These are phyloP conservation scores for Hippocampus abdominalis DNA, from an alignment of 2,113 vertebrate species.

Conservation along the genomic window DNA sequence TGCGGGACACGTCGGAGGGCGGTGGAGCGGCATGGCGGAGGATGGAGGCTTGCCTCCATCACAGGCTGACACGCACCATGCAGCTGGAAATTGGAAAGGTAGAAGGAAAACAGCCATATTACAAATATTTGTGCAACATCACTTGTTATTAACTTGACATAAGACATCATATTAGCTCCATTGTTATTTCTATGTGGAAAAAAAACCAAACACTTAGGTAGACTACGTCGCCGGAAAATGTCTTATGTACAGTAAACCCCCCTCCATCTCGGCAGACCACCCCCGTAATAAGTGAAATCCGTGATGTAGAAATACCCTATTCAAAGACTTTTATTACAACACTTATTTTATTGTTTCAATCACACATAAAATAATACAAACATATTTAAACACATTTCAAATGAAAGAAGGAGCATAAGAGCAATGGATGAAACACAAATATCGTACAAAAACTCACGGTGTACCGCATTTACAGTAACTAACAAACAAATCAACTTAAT, in stretches of 20 bases:
- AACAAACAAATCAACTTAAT: too few species aligned
- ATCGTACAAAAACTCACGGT: too few species aligned
- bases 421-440: too few species aligned
- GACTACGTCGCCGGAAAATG: background rate
- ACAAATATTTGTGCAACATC: background rate
- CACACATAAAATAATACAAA: too few species aligned
- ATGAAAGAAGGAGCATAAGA: too few species aligned
- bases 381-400: too few species aligned
- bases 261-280: too few species aligned
- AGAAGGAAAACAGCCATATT: background rate
- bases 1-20: constrained; percentile 43
- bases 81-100: constrained; percentile 11
- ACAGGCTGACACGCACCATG: constrained; percentile 5
- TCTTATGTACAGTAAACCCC: background rate
- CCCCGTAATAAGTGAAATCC: too few species aligned
- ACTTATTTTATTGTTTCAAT: too few species aligned
- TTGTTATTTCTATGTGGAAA: background rate
- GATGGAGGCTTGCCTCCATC: constrained; percentile 14
- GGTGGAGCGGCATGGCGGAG: constrained; percentile 18
- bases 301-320: too few species aligned
- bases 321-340: too few species aligned
- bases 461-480: too few species aligned
- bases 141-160: background rate
- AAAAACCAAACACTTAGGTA: background rate
- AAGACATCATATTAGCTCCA: background rate